Evolutionary conservation across 2,888 invertebrate genomes (phyloP).

Genomic region (Coecobrya sp.): DNA sequence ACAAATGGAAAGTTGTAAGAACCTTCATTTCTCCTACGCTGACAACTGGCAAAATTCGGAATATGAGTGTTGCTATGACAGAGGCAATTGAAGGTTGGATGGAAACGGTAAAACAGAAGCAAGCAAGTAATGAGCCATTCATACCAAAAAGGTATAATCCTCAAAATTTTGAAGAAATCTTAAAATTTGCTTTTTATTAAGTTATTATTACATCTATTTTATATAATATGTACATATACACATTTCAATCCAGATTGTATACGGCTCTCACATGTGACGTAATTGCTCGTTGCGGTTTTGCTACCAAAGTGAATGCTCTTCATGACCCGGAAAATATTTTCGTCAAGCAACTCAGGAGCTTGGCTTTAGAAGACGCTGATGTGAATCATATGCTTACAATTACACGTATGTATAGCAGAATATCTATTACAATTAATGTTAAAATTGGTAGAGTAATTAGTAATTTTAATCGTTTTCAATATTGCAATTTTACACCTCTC

Average conservation of each 20-base stretch:
- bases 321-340: slow-evolving; percentile 78
- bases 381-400: slow-evolving; percentile 68
- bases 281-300: slow-evolving; percentile 79
- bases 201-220: not conserved
- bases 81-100: slow-evolving; percentile 60
- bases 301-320: slow-evolving; percentile 69
- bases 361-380: slow-evolving; percentile 47
- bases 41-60: slow-evolving; percentile 77
- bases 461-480: no score
- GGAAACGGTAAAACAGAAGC: not conserved
- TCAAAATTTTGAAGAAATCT: no score
- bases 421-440: no score
- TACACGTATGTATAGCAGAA: slow-evolving; percentile 72
- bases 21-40: slow-evolving; percentile 63
- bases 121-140: not conserved
- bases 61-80: slow-evolving; percentile 76
- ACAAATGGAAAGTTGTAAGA: slow-evolving; percentile 81
- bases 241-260: slow-evolving; percentile 63
- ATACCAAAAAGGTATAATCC: slow-evolving; percentile 35
- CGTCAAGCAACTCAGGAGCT: slow-evolving; percentile 34
- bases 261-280: slow-evolving; percentile 76
- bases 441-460: no score
- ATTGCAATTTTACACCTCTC: no score
- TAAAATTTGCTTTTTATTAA: no score
- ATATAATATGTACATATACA: no score